Conservation (phyloP, 2,113 vertebrate genomes). For the Eolophus roseicapilla region DNA sequence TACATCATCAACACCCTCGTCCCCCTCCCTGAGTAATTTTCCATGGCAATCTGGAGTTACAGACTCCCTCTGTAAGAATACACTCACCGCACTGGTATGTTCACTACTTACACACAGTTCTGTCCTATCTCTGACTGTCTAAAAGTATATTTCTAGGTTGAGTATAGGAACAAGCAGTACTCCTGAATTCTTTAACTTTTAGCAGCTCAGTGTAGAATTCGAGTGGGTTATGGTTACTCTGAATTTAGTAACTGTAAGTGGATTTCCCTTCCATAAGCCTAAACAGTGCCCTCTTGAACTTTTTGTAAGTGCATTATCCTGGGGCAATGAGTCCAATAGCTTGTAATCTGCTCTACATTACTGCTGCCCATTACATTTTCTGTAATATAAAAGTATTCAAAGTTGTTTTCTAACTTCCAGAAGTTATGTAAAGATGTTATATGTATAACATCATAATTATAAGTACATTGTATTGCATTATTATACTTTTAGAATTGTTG, state of each 20-base stretch:
- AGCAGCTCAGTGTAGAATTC: accelerated
- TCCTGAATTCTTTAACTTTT: not conserved
- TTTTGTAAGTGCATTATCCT: not conserved
- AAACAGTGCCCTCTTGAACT: not conserved
- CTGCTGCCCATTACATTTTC: not conserved
- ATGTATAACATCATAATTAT: not conserved
- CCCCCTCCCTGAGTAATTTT: not conserved
- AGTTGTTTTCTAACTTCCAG: not conserved
- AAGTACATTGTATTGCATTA: not conserved
- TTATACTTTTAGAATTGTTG: not conserved
- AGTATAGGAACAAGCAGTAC: not conserved
- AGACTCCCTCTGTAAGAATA: not conserved
- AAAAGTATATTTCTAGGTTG: not conserved
- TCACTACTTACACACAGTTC: not conserved
- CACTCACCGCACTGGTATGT: not conserved
- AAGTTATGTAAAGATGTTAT: not conserved
- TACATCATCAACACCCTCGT: not conserved
- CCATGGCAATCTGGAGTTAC: not conserved
- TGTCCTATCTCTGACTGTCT: not conserved
- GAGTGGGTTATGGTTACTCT: not conserved
- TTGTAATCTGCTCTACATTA: not conserved
- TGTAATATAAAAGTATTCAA: not conserved
- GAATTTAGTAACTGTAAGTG: not conserved
- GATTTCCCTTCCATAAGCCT: not conserved
- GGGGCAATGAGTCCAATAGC: not conserved